Percentiles rank a stretch among this genome's conserved stretches.
phyloP scores from a whole-genome alignment of 2,797 vertebrate genomes.

The Semotilus atromaculatus region DNA sequence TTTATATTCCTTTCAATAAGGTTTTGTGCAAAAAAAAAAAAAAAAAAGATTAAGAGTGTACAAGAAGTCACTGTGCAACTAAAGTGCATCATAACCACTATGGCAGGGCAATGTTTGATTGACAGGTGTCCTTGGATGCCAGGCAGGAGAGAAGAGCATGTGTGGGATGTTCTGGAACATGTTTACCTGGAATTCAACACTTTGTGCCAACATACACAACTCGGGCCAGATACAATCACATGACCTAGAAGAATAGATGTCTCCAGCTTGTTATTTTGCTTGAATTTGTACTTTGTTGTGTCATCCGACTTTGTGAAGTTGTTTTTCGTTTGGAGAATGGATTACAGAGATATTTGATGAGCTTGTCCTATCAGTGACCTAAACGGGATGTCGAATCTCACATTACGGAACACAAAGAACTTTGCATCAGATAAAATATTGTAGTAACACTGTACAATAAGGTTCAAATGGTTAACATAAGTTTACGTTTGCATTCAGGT shows the following conservation, averaged over 20 bases:
- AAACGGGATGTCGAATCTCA: conserved; percentile 18
- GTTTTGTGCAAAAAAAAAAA: too few species aligned
- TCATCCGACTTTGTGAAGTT: conserved; percentile 18
- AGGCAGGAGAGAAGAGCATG: conserved; percentile 29
- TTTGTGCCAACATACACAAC: neutral
- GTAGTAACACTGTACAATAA: neutral
- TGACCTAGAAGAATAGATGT: neutral
- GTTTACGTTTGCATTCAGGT: neutral
- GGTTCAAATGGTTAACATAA: neutral
- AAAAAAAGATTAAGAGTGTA: neutral
- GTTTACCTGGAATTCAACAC: conserved; percentile 36
- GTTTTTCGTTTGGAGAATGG: neutral
- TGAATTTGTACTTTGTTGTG: neutral
- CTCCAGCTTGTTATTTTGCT: neutral
- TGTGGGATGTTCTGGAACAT: conserved; percentile 43
- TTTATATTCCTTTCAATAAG: neutral
- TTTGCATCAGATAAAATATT: neutral
- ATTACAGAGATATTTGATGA: neutral
- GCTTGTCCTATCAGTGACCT: conserved; percentile 23
- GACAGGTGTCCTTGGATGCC: conserved; percentile 10
- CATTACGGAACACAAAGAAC: neutral
- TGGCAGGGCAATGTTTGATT: conserved; percentile 1
- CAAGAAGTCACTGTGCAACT: neutral
- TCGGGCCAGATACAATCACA: conserved; percentile 1
- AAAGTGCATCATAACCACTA: neutral